phyloP scores from a whole-genome alignment of 2,113 vertebrate genomes.

The Trematocara zebra region DNA sequence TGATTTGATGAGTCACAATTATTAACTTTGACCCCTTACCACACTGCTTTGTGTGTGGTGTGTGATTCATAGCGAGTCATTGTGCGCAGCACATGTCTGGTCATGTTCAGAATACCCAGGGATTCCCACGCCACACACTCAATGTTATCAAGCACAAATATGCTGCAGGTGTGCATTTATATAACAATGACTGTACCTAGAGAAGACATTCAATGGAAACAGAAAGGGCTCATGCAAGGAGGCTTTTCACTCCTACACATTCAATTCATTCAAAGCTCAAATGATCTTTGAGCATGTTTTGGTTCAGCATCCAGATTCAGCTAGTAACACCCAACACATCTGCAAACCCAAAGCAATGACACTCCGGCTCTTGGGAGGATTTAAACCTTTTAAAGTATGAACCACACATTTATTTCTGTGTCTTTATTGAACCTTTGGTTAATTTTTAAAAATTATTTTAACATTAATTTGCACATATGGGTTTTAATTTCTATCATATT shows the following conservation, averaged over 20 bases:
- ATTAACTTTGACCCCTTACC: neutral
- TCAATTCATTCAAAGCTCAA: neutral
- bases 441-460: neutral
- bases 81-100: neutral
- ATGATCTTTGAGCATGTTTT: neutral
- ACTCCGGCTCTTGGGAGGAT: neutral
- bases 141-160: neutral
- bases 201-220: neutral
- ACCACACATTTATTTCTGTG: neutral
- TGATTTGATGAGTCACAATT: slow-evolving; percentile 21
- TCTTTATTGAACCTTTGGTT: neutral
- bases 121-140: slow-evolving; percentile 18
- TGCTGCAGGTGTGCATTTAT: neutral
- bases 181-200: neutral
- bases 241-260: neutral
- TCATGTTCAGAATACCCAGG: slow-evolving; percentile 13
- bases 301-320: neutral
- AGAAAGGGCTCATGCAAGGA: neutral
- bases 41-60: neutral
- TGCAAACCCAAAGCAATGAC: neutral
- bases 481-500: neutral
- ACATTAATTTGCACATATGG: neutral
- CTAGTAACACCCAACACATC: neutral
- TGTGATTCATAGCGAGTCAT: slow-evolving; percentile 35
- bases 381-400: neutral